These are phyloP conservation scores for Agriopis aurantiaria DNA, from an alignment of 2,888 invertebrate species.

Conservation along the genomic window DNA sequence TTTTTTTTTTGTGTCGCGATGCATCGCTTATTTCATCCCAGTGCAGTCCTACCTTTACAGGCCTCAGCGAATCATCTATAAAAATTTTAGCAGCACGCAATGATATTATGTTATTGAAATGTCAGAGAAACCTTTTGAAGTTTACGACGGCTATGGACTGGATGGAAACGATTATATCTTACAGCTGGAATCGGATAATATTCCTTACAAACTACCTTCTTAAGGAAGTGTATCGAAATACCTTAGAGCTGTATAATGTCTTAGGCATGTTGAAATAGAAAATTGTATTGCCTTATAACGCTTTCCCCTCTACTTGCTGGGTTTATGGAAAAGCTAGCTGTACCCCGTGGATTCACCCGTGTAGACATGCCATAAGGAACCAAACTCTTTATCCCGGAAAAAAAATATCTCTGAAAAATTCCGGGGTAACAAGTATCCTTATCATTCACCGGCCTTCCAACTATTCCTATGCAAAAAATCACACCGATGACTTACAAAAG, in stretches of 20 bases:
- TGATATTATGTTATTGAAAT: slow-evolving; percentile 37
- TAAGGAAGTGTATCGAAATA: neutral
- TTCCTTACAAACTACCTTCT: neutral
- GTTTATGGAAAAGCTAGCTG: too few species aligned
- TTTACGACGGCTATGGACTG: slow-evolving; percentile 25
- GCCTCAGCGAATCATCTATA: slow-evolving; percentile 38
- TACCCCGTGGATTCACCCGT: too few species aligned
- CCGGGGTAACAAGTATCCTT: too few species aligned
- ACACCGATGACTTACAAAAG: too few species aligned
- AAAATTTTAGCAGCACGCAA: slow-evolving; percentile 34
- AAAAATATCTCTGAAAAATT: too few species aligned
- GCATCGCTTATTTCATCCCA: neutral
- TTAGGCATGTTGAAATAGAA: neutral
- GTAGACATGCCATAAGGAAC: too few species aligned
- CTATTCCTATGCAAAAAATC: too few species aligned
- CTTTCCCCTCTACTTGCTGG: too few species aligned
- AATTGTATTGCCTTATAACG: too few species aligned
- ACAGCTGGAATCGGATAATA: slow-evolving; percentile 9
- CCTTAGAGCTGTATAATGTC: neutral
- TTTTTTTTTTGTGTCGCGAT: neutral
- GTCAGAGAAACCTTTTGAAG: slow-evolving; percentile 38
- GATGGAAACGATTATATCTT: slow-evolving; percentile 9
- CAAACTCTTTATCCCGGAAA: too few species aligned
- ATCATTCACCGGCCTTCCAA: too few species aligned
- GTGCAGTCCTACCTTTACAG: slow-evolving; percentile 7